These are phyloP conservation scores for Diarsia mendica DNA, from an alignment of 2,888 invertebrate species.

Conservation along the genomic window DNA sequence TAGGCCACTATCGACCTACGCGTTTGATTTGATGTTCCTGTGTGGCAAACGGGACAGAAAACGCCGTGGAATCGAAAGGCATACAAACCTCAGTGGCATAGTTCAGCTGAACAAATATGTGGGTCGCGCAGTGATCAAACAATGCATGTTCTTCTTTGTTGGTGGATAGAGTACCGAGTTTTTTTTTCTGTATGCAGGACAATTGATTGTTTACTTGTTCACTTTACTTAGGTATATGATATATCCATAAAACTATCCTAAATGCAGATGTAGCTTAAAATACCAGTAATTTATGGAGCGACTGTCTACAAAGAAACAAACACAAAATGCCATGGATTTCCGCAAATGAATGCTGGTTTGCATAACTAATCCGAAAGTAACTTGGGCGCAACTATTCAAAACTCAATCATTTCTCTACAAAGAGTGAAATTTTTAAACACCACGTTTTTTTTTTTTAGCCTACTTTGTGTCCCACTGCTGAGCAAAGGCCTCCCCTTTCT, in stretches of 20 bases:
- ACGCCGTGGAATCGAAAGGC: slow-evolving; percentile 10
- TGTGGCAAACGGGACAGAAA: not conserved
- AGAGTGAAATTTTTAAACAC: no score
- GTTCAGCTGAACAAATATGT: slow-evolving; percentile 39
- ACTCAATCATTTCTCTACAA: no score
- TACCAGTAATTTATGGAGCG: not conserved
- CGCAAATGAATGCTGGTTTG: no score
- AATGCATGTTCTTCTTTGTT: slow-evolving; percentile 2
- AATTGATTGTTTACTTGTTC: not conserved
- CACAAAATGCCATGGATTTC: no score
- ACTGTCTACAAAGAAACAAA: not conserved
- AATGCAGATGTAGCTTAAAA: not conserved
- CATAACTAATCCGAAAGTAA: no score
- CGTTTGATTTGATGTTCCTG: slow-evolving; percentile 35
- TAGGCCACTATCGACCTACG: slow-evolving; percentile 9
- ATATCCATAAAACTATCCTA: not conserved
- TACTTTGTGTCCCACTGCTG: no score
- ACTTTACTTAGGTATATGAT: not conserved
- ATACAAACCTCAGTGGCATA: slow-evolving; percentile 5
- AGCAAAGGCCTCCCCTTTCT: no score
- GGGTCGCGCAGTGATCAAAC: slow-evolving; percentile 27
- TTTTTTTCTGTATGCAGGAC: not conserved
- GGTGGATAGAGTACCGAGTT: not conserved
- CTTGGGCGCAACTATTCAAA: no score
- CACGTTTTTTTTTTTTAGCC: no score